phyloP scores from a whole-genome alignment of 2,888 invertebrate species.

The Dryocosmus kuriphilus region DNA sequence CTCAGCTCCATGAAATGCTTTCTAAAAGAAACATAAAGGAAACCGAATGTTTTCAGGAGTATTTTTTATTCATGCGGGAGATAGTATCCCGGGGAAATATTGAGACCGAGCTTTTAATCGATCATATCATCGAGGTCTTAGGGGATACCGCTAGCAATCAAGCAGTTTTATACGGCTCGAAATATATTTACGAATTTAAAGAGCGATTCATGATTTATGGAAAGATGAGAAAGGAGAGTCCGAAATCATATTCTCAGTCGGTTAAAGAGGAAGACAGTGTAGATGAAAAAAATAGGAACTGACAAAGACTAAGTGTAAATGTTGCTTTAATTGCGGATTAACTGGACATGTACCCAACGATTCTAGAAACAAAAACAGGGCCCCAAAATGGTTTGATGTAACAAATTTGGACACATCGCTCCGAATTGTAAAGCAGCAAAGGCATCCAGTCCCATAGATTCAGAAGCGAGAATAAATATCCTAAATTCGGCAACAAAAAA shows the following conservation, averaged over 20 bases:
- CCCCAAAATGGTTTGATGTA: slow-evolving; percentile 50
- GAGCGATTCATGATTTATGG: not conserved
- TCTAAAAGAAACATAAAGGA: too few relatives aligned
- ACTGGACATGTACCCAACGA: not conserved
- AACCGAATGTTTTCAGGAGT: slow-evolving; percentile 47
- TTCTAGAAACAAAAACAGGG: slow-evolving; percentile 54
- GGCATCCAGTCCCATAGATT: too few relatives aligned
- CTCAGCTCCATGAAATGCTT: slow-evolving; percentile 42
- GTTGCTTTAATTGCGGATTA: slow-evolving; percentile 4
- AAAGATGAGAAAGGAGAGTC: not conserved
- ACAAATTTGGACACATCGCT: not conserved
- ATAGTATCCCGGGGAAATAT: slow-evolving; percentile 42
- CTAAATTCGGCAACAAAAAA: slow-evolving; percentile 55
- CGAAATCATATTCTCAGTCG: not conserved
- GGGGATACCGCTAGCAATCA: slow-evolving; percentile 32
- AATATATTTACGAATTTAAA: not conserved
- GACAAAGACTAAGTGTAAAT: not conserved
- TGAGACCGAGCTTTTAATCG: too few relatives aligned
- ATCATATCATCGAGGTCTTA: slow-evolving; percentile 40
- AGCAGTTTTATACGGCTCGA: not conserved
- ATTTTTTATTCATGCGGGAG: slow-evolving; percentile 43
- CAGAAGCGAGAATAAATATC: slow-evolving; percentile 56
- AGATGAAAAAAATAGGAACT: not conserved
- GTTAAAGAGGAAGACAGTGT: not conserved
- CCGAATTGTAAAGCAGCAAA: not conserved